A percentile compares a stretch with the other conserved stretches of the same genome.
Evolutionary conservation across 2,113 vertebrate genomes (phyloP).

Genomic region (Sinocyclocheilus anshuiensis): DNA sequence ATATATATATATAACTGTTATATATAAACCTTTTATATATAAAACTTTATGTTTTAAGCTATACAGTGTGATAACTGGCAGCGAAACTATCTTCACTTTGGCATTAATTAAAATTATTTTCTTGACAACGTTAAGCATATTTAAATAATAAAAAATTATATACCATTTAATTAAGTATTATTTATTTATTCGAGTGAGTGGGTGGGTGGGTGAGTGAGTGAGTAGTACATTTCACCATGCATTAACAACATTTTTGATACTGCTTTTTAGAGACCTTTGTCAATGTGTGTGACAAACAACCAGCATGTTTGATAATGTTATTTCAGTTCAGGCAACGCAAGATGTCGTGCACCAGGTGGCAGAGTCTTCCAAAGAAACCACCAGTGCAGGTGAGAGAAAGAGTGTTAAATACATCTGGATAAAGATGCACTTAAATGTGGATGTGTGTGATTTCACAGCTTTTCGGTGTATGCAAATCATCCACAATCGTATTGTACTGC

Average conservation of each 20-base stretch:
- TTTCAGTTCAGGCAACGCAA: constrained; percentile 75
- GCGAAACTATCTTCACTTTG: no score
- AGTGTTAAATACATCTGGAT: not conserved
- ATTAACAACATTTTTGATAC: not conserved
- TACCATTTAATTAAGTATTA: no score
- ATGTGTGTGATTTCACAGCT: not conserved
- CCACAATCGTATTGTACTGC: no score
- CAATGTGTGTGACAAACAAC: not conserved
- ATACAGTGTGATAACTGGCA: no score
- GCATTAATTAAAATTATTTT: no score
- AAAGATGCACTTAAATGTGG: not conserved
- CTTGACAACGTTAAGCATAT: no score
- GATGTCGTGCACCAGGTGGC: constrained; percentile 79
- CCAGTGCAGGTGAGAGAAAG: constrained; percentile 65
- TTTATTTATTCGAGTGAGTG: not conserved
- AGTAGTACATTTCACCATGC: not conserved
- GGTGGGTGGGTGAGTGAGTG: not conserved
- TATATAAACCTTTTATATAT: no score
- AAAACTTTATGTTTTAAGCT: no score
- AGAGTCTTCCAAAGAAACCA: constrained; percentile 77
- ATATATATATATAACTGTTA: no score
- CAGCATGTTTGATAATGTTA: constrained; percentile 46
- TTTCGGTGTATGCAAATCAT: no score
- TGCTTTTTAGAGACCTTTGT: not conserved
- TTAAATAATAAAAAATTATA: no score